These are phyloP conservation scores for Solenopsis invicta DNA, from an alignment of 1,140 invertebrate genomes.

Conservation along the genomic window DNA sequence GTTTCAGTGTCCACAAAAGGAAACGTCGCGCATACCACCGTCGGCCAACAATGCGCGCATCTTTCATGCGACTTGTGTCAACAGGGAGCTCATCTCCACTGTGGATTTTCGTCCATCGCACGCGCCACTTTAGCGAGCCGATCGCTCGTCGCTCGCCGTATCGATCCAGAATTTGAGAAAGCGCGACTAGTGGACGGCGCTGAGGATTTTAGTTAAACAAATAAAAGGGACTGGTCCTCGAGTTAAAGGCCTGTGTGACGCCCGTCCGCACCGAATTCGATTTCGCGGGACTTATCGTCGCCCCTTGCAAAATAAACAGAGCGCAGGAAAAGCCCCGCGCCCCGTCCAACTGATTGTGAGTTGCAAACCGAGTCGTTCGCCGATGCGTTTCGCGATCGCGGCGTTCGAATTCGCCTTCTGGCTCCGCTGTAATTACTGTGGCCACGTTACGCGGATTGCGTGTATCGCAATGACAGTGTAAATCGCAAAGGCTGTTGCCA, in stretches of 20 bases:
- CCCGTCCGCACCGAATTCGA: conserved; percentile 68
- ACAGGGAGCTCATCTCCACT: conserved; percentile 63
- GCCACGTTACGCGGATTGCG: neutral
- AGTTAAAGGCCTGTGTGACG: conserved; percentile 31
- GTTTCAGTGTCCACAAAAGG: conserved; percentile 73
- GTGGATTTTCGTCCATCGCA: conserved; percentile 72
- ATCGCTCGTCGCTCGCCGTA: conserved; percentile 56
- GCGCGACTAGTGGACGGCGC: conserved; percentile 64
- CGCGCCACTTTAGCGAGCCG: conserved; percentile 67
- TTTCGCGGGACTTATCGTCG: conserved; percentile 60
- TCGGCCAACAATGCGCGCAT: conserved; percentile 65
- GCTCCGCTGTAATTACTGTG: neutral
- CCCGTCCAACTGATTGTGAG: neutral
- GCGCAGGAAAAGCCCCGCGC: neutral
- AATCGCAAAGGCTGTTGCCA: neutral
- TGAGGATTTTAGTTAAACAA: conserved; percentile 80
- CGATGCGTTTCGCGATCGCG: neutral
- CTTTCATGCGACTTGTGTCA: conserved; percentile 70
- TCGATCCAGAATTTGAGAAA: conserved; percentile 70
- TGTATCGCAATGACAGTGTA: neutral
- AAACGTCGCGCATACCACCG: conserved; percentile 48
- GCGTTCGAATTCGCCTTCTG: neutral
- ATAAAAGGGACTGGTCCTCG: conserved; percentile 69
- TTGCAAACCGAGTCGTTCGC: neutral
- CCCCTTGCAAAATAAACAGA: conserved; percentile 47